Conservation (phyloP, 2,888 invertebrate genomes). For the Clistopyga incitator region DNA sequence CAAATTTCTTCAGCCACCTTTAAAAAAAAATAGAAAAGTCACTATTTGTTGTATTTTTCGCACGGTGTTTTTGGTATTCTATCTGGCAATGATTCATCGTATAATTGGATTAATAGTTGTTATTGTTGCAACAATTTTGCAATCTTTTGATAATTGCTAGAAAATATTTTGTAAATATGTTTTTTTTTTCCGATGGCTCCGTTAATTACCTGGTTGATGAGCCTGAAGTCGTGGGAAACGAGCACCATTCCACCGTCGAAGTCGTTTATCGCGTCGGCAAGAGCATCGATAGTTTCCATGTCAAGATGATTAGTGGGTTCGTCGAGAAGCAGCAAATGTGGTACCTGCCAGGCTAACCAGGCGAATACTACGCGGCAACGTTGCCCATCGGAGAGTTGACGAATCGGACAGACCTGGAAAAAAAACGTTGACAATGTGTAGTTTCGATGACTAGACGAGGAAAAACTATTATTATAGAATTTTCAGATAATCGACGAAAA, state of each 20-base stretch:
- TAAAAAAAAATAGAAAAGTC: slow-evolving; percentile 66
- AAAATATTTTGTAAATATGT: background rate
- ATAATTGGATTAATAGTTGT: too few relatives aligned
- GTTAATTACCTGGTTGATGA: slow-evolving; percentile 96
- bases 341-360: slow-evolving; percentile 98
- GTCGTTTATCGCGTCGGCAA: slow-evolving; percentile 98
- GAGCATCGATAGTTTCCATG: slow-evolving; percentile 99
- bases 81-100: too few relatives aligned
- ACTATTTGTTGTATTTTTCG: background rate
- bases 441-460: too few relatives aligned
- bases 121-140: too few relatives aligned
- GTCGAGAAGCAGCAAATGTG: slow-evolving; percentile 95
- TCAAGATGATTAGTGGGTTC: slow-evolving; percentile 98
- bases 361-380: slow-evolving; percentile 99
- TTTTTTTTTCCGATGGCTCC: background rate
- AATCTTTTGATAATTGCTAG: too few relatives aligned
- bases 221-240: slow-evolving; percentile 99
- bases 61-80: too few relatives aligned
- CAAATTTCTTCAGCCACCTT: slow-evolving; percentile 99
- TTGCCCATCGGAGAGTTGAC: slow-evolving; percentile 98
- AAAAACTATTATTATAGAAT: too few relatives aligned
- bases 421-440: slow-evolving; percentile 38
- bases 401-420: slow-evolving; percentile 94
- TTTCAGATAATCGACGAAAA: too few relatives aligned
- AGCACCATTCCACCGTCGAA: slow-evolving; percentile 99